phyloP scores from a whole-genome alignment of 1,140 invertebrate species.

The Drosophila serrata region DNA sequence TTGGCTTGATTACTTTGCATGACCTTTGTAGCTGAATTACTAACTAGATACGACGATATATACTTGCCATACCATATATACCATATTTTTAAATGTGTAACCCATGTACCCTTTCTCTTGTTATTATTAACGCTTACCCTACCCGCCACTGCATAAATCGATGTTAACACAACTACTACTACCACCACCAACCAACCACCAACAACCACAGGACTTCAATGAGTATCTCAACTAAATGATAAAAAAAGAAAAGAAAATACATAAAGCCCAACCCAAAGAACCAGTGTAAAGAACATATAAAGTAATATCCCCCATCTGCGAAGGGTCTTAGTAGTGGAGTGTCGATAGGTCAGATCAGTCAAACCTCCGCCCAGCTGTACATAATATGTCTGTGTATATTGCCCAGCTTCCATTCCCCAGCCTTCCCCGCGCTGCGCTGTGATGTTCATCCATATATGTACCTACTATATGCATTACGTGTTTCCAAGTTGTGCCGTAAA shows the following conservation, averaged over 20 bases:
- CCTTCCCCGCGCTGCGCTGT: conserved; percentile 48
- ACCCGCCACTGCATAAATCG: conserved; percentile 83
- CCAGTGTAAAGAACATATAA: conserved; percentile 31
- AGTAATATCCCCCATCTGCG: conserved; percentile 22
- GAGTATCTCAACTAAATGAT: conserved; percentile 83
- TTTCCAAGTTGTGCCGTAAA: conserved; percentile 44
- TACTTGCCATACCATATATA: conserved; percentile 48
- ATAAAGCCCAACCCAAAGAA: conserved; percentile 37
- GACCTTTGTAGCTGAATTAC: conserved; percentile 71
- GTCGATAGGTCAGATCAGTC: conserved; percentile 55
- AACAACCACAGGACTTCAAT: conserved; percentile 83
- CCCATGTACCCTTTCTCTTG: conserved; percentile 80
- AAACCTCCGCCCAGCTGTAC: conserved; percentile 48
- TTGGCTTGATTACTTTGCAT: conserved; percentile 75
- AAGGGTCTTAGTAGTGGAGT: conserved; percentile 56
- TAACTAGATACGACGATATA: conserved; percentile 59
- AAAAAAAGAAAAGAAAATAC: conserved; percentile 25
- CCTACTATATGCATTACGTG: conserved; percentile 40
- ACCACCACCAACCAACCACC: conserved; percentile 62
- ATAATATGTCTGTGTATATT: conserved; percentile 43
- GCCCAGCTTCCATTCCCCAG: conserved; percentile 48
- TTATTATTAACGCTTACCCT: conserved; percentile 84
- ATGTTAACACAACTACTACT: conserved; percentile 80
- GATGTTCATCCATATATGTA: conserved; percentile 51
- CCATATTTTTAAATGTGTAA: conserved; percentile 80